Base-by-base conservation (phyloP, 2,888 invertebrate genomes). In the Perdita meconis region DNA sequence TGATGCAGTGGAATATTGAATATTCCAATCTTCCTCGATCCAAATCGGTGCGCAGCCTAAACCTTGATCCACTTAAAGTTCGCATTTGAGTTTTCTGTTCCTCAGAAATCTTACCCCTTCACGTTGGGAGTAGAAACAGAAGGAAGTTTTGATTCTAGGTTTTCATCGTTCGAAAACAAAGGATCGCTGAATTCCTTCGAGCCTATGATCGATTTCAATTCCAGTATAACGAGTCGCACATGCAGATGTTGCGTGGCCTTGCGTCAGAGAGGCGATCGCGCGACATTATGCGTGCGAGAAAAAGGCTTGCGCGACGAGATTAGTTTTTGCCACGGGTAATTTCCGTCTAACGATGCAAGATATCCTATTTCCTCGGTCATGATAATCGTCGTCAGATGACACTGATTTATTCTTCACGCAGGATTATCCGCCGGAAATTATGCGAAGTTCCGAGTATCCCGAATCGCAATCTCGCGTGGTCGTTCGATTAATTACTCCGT, bases 361-460 rank as follows among this genome's bases (percentile, higher is more conserved):
- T 61, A 12, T 10, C 10, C 38, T 36, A 30, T 13, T 19, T 42
- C 13, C 12, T 22, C 26, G 8, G 22, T 19, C 22, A 30, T 12
- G 51, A 76, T 66, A 59, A 66, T 66, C 55, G 73, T 12, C 40
- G 67, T 57, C 61, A 51, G 59, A 77, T 80, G 83, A 77, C 83
- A 80, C 60, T 64, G 68, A 79, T 72, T 65, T 68, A 70, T 69
- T 61, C 36, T 4, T 24, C 38, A 56, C 50, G 61, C 56, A 59
- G 51, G 55, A 76, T 80, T 56, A 44, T 40, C 38, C 53, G 34
- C 34, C 70, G 80, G 69, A 80, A 71, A 64, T 79, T 59, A 66
- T 67, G 60, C 50, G 50, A 19, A 36, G 22, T 34, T 60, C 61
- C 67, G 53, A 42, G 70, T 71, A 75, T 26, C 36, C 42, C 16